Percentiles rank a stretch among this genome's conserved stretches.
phyloP scores from a whole-genome alignment of 2,113 vertebrate genomes.

The Pangasianodon hypophthalmus region DNA sequence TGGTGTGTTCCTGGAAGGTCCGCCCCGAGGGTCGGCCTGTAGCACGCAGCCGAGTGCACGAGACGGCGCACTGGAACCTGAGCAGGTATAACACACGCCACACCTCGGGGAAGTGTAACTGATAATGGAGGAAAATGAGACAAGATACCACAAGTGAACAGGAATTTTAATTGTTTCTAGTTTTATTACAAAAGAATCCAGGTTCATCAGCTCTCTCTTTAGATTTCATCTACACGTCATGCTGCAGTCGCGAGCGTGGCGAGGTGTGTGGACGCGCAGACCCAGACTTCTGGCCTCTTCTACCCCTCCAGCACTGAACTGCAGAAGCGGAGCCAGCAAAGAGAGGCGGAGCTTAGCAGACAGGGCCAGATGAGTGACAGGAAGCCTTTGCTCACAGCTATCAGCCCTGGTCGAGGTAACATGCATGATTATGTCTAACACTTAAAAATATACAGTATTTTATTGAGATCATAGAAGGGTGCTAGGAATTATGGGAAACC shows the following conservation, averaged over 20 bases:
- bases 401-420: slow-evolving; percentile 92
- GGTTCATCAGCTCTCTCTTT: background rate
- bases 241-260: slow-evolving; percentile 42
- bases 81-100: slow-evolving; percentile 25
- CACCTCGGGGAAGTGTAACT: background rate
- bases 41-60: background rate
- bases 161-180: too few species aligned
- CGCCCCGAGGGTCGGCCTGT: slow-evolving; percentile 47
- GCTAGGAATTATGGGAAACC: background rate
- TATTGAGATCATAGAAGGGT: background rate
- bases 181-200: too few species aligned
- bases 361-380: slow-evolving; percentile 75
- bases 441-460: background rate
- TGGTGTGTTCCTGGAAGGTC: slow-evolving; percentile 75
- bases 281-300: slow-evolving; percentile 88
- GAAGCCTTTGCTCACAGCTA: slow-evolving; percentile 76
- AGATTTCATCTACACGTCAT: slow-evolving; percentile 40
- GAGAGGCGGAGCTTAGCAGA: slow-evolving; percentile 68
- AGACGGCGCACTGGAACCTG: background rate
- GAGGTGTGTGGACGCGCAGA: slow-evolving; percentile 68
- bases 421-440: slow-evolving; percentile 14
- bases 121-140: background rate
- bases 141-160: too few species aligned
- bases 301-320: slow-evolving; percentile 83
- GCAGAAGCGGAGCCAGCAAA: slow-evolving; percentile 75